These are phyloP conservation scores for Eumerus sabulonum DNA, from an alignment of 2,888 invertebrate genomes.

Conservation along the genomic window DNA sequence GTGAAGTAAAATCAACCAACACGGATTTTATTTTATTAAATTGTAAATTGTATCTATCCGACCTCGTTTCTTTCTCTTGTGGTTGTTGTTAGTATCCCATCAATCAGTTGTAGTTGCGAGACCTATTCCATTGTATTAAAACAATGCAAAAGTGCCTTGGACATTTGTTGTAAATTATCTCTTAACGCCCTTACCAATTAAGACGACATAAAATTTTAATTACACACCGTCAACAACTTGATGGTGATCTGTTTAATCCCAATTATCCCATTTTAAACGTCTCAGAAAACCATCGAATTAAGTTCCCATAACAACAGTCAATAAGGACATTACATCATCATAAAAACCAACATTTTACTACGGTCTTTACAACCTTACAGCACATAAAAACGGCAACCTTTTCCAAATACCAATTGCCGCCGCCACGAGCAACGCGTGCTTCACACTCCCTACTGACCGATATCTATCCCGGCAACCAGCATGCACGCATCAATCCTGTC, in stretches of 20 bases:
- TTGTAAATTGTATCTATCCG: constrained; percentile 45
- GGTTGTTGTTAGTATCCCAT: constrained; percentile 18
- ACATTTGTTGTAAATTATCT: no score
- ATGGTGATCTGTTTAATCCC: no score
- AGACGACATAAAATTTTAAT: no score
- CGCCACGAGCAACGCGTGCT: neutral
- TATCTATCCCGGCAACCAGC: constrained; percentile 40
- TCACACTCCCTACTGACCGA: constrained; percentile 46
- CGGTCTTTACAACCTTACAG: constrained; percentile 49
- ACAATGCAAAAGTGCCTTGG: no score
- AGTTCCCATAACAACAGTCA: constrained; percentile 35
- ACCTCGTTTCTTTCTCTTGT: constrained; percentile 23
- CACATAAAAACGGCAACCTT: constrained; percentile 53
- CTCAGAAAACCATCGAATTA: constrained; percentile 15
- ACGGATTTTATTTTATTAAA: constrained; percentile 52
- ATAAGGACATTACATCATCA: constrained; percentile 51
- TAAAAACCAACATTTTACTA: constrained; percentile 53
- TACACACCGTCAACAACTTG: neutral
- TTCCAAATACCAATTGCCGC: neutral
- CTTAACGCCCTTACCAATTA: no score
- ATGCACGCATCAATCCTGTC: constrained; percentile 57
- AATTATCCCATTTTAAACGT: no score
- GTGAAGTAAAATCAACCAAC: constrained; percentile 7
- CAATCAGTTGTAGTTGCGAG: no score
- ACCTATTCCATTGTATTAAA: no score